Evolutionary conservation across 1,140 invertebrate genomes (phyloP).

Genomic region (Drosophila kohkoa): DNA sequence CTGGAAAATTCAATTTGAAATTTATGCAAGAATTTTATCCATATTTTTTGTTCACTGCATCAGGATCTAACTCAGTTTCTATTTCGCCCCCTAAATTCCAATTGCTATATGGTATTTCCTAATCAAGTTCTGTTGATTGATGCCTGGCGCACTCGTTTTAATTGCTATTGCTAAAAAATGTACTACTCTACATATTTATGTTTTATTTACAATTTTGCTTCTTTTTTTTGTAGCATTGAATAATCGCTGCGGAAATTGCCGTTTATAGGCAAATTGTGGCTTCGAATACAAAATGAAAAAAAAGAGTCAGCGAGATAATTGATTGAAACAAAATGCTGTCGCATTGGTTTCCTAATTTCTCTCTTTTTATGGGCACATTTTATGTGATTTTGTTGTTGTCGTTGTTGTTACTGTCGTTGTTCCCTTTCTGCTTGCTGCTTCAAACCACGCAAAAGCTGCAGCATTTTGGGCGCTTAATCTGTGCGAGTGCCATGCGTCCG

Average conservation of each 20-base stretch:
- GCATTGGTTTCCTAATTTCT: constrained; percentile 40
- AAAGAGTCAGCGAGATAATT: constrained; percentile 55
- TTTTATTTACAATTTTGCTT: constrained; percentile 41
- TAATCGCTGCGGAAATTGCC: constrained; percentile 76
- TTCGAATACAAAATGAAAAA: constrained; percentile 2
- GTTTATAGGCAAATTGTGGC: constrained; percentile 72
- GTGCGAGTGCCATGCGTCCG: constrained; percentile 34
- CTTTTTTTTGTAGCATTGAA: constrained; percentile 54
- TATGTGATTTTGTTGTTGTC: not conserved
- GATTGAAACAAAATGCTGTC: constrained; percentile 66
- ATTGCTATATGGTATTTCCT: too few species aligned
- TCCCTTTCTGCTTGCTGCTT: constrained; percentile 24
- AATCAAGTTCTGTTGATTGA: not conserved
- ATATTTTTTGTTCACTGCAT: too few species aligned
- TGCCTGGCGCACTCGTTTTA: constrained; percentile 40
- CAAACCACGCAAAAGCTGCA: constrained; percentile 32
- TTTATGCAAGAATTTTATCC: too few species aligned
- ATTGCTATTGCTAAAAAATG: constrained; percentile 44
- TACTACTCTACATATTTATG: constrained; percentile 27
- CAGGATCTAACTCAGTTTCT: too few species aligned
- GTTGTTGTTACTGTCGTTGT: not conserved
- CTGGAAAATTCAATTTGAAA: too few species aligned
- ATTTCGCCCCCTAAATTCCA: too few species aligned
- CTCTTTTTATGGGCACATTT: not conserved
- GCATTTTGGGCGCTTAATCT: constrained; percentile 55